Conservation (phyloP, 2,797 vertebrate genomes). For the Rachycentron canadum region DNA sequence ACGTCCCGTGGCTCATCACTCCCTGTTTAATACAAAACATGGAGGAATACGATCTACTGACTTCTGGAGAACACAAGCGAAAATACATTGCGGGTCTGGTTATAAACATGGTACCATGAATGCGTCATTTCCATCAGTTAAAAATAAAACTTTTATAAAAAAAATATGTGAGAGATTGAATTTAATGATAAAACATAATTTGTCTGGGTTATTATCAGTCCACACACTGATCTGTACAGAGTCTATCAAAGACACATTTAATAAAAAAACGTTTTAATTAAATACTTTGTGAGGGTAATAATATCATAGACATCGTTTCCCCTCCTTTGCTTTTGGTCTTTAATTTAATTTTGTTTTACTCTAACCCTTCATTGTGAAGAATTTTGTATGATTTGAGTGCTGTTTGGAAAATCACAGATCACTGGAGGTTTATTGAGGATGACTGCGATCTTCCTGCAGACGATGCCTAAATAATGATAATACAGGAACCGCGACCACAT, state of each 20-base stretch:
- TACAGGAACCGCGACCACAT: neutral
- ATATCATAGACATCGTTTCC: neutral
- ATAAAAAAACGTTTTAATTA: too few species aligned
- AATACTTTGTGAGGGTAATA: too few species aligned
- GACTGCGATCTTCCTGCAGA: conserved; percentile 18
- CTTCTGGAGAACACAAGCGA: conserved; percentile 1
- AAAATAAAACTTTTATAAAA: too few species aligned
- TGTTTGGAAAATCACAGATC: conserved; percentile 8
- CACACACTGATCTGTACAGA: too few species aligned
- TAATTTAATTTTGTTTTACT: neutral
- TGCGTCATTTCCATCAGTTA: too few species aligned
- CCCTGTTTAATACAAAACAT: neutral
- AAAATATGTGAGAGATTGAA: too few species aligned
- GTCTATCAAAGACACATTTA: too few species aligned
- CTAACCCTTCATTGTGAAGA: neutral
- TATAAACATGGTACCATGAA: neutral
- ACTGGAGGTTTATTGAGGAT: conserved; percentile 14
- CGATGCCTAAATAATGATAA: conserved; percentile 16
- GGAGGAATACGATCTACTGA: neutral
- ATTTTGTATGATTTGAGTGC: neutral
- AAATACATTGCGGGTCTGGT: neutral
- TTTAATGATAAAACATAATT: too few species aligned
- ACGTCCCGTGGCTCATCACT: neutral
- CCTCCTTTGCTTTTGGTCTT: too few species aligned
- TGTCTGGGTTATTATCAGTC: too few species aligned